Percentiles rank a stretch among this genome's conserved stretches.
phyloP scores from a whole-genome alignment of 2,888 invertebrate genomes.

The Lasioglossum lativentre region DNA sequence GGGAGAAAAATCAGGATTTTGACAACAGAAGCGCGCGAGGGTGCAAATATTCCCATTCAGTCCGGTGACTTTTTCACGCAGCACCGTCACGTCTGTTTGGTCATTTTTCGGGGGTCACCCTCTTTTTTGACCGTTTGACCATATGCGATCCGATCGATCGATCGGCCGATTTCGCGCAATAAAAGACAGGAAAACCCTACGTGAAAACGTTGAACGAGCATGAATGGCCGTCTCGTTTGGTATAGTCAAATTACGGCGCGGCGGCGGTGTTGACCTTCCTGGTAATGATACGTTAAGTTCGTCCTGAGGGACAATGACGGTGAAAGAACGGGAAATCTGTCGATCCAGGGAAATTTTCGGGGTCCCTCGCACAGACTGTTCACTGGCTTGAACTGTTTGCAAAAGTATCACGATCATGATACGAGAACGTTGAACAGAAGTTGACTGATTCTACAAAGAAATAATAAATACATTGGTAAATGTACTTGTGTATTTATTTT shows the following conservation, averaged over 20 bases:
- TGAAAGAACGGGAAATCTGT: constrained; percentile 66
- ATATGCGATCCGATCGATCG: constrained; percentile 77
- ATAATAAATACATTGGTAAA: no score
- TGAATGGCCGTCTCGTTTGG: constrained; percentile 67
- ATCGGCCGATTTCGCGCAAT: constrained; percentile 76
- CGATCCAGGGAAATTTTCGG: constrained; percentile 28
- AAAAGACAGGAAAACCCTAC: constrained; percentile 67
- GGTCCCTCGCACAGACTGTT: constrained; percentile 11
- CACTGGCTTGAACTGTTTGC: background rate
- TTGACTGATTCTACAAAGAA: background rate
- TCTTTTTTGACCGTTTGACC: constrained; percentile 83
- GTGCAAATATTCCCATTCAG: constrained; percentile 56
- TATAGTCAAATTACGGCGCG: constrained; percentile 75
- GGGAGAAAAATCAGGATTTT: constrained; percentile 51
- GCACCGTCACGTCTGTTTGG: constrained; percentile 73
- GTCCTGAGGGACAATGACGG: constrained; percentile 56
- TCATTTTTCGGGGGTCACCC: constrained; percentile 79
- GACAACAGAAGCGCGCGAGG: constrained; percentile 54
- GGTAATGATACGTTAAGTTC: constrained; percentile 75
- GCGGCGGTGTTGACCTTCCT: constrained; percentile 61
- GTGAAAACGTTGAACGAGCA: constrained; percentile 52
- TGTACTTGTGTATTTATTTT: background rate
- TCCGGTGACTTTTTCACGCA: constrained; percentile 65
- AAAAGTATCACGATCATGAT: background rate
- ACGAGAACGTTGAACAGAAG: background rate